phyloP scores from a whole-genome alignment of 1,140 invertebrate genomes.

The Argopecten irradians region DNA sequence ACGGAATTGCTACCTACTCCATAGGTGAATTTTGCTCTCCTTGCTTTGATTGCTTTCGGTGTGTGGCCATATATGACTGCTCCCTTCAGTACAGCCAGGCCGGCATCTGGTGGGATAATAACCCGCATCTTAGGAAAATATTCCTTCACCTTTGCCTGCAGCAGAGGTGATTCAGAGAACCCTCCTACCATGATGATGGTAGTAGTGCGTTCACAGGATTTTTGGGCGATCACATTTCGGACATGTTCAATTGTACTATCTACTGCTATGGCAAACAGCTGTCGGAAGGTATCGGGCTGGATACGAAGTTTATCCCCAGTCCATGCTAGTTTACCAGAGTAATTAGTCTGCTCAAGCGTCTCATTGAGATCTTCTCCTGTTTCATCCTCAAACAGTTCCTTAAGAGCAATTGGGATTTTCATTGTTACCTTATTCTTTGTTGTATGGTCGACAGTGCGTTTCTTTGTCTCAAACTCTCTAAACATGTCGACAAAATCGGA shows the following conservation, averaged over 20 bases:
- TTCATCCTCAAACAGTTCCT: constrained; percentile 30
- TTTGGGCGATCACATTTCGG: constrained; percentile 34
- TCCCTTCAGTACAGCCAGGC: constrained; percentile 54
- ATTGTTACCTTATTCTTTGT: constrained; percentile 32
- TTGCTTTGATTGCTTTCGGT: constrained; percentile 48
- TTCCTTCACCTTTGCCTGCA: constrained; percentile 40
- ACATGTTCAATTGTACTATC: constrained; percentile 50
- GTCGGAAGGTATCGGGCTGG: constrained; percentile 37
- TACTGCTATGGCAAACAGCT: constrained; percentile 43
- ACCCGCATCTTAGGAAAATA: constrained; percentile 42
- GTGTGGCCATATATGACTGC: constrained; percentile 59
- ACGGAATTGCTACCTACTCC: constrained; percentile 40
- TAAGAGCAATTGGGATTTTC: constrained; percentile 35
- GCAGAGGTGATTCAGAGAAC: constrained; percentile 54
- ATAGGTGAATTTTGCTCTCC: constrained; percentile 56
- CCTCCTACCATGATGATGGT: constrained; percentile 57
- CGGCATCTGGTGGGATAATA: constrained; percentile 52
- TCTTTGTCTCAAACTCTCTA: constrained; percentile 50
- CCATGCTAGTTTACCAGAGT: constrained; percentile 44
- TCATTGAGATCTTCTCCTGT: constrained; percentile 29
- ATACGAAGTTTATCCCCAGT: constrained; percentile 51
- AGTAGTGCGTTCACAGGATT: constrained; percentile 30
- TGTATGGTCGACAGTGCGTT: constrained; percentile 33
- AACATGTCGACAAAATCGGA: constrained; percentile 46
- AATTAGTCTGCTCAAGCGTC: constrained; percentile 34